Evolutionary conservation across 2,113 vertebrate species (phyloP).

Genomic region (Dasypus novemcinctus): DNA sequence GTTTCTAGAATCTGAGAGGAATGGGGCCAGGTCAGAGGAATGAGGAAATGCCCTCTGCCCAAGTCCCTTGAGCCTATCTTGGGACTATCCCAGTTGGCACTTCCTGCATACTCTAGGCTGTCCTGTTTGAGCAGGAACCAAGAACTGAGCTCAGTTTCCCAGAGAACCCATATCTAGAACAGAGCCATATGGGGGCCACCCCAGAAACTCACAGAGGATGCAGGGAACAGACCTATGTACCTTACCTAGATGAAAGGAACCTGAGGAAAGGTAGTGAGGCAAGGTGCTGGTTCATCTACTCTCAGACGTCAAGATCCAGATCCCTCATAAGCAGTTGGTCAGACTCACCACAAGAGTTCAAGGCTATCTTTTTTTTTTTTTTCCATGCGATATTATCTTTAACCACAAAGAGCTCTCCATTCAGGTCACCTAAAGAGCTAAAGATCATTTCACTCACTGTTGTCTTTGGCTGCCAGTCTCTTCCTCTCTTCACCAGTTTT

Average conservation of each 20-base stretch:
- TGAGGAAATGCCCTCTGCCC: background rate
- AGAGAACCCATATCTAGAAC: background rate
- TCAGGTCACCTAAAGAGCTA: no score
- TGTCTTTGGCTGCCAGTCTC: no score
- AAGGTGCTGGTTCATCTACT: background rate
- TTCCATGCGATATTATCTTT: no score
- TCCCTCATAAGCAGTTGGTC: background rate
- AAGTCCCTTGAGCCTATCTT: background rate
- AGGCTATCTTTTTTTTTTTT: no score
- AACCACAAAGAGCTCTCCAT: no score
- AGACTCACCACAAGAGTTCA: background rate
- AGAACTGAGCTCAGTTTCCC: conserved; percentile 12
- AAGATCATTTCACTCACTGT: no score
- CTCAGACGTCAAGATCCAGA: background rate
- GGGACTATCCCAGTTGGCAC: background rate
- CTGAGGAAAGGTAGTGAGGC: background rate
- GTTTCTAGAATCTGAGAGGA: background rate
- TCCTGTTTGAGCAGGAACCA: background rate
- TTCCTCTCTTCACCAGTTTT: no score
- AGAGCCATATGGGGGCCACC: background rate
- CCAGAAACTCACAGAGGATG: background rate
- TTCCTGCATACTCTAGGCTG: background rate
- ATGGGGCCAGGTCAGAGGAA: background rate
- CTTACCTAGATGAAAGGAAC: background rate
- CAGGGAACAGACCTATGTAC: background rate